A percentile compares a stretch with the other conserved stretches of the same genome.
Conservation (phyloP, 2,113 vertebrate species). For the Siphamia tubifer region DNA sequence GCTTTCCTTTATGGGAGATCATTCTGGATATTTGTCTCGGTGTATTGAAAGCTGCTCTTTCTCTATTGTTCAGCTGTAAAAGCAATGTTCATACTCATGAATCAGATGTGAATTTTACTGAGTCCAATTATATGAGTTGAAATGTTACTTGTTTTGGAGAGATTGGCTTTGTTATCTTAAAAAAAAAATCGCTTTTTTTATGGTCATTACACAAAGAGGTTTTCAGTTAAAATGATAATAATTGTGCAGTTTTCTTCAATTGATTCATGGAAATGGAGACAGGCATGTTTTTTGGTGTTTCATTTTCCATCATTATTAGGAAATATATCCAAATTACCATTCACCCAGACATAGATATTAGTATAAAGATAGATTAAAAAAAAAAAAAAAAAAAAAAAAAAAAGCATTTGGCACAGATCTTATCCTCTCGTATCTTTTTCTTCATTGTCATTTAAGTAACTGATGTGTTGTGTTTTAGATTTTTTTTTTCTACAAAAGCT, state of each 20-base stretch:
- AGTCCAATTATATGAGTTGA: background rate
- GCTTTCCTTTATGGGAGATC: too few relatives aligned
- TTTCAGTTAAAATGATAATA: background rate
- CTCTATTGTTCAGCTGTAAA: background rate
- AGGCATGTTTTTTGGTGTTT: background rate
- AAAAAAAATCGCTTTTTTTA: background rate
- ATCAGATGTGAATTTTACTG: background rate
- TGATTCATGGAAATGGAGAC: background rate
- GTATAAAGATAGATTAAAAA: background rate
- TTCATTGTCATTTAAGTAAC: background rate
- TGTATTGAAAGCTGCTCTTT: background rate
- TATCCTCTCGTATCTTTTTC: constrained; percentile 1
- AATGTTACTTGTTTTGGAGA: background rate
- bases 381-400: too few relatives aligned
- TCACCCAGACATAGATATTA: background rate
- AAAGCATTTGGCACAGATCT: background rate
- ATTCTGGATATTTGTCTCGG: too few relatives aligned
- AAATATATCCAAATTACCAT: background rate
- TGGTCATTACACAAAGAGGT: background rate
- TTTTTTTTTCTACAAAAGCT: background rate
- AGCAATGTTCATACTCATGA: background rate
- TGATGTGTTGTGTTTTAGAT: background rate
- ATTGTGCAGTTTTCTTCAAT: background rate
- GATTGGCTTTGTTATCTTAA: background rate
- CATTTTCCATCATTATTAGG: background rate